Conservation (phyloP, 2,888 invertebrate species). For the Harmothoe impar region DNA sequence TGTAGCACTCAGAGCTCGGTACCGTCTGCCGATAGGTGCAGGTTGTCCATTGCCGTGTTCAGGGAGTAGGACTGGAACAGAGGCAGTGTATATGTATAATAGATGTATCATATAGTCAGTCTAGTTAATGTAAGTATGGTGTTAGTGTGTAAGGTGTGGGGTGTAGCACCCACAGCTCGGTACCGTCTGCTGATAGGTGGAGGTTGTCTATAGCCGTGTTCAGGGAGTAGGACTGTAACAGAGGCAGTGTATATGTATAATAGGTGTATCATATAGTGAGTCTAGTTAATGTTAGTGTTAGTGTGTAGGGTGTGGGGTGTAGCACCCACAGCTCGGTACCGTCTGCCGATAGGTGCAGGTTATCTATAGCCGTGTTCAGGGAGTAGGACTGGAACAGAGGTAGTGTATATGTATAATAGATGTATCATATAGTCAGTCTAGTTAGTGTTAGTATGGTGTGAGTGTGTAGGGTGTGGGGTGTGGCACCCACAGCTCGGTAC, state of each 20-base stretch:
- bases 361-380: slow-evolving; percentile 55
- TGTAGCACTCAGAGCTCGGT: slow-evolving; percentile 38
- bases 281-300: background rate
- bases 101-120: no score
- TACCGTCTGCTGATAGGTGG: slow-evolving; percentile 45
- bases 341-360: slow-evolving; percentile 53
- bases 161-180: slow-evolving; percentile 53
- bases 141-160: no score
- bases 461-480: no score
- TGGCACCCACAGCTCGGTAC: slow-evolving; percentile 50
- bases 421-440: no score
- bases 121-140: no score
- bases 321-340: slow-evolving; percentile 53
- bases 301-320: no score
- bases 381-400: background rate
- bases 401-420: no score
- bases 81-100: no score
- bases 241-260: no score
- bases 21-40: slow-evolving; percentile 55
- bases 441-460: no score
- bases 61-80: background rate
- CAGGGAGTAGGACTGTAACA: background rate
- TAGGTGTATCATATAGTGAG: no score
- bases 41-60: slow-evolving; percentile 56
- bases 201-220: slow-evolving; percentile 61